Evolutionary conservation across 2,888 invertebrate genomes (phyloP), one percentile per base, ranked within the genome.

Genomic region (Thereva unica): DNA sequence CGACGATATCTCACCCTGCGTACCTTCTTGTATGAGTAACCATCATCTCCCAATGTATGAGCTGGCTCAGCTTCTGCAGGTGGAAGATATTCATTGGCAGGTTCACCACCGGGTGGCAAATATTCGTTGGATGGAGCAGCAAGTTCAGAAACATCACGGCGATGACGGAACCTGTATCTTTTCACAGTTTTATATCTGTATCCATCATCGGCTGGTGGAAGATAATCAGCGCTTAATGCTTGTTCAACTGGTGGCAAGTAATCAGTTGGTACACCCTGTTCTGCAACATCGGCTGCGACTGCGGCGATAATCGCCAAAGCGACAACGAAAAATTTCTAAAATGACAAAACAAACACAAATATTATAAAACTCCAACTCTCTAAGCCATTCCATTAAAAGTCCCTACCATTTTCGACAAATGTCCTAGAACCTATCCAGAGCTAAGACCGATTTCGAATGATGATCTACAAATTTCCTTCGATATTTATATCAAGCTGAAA

Each of bases 111-210:
- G n/a, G 47, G 47, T 8, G 47, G 47, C 47, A 47, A 47, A 12
- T 47, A 47, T 47, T 47, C 47, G 7, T 47, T 6, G n/a, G 47
- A 9, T 47, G 47, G 47, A 12, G 2, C 12, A 40, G 44, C 57
- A 35, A 59, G 59, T 59, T 59, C 59, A 6, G 59, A 59, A 38
- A 59, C 59, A 64, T 64, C 42, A 44, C 64, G 64, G 53, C 64
- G 64, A 37, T 42, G 53, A 42, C 64, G 52, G 34, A 49, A n/a
- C 23, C 50, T 50, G 53, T 53, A 53, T 6, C 53, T 38, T 37
- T 12, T 47, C 10, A 55, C 42, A 9, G 49, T 64, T 23, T 53
- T 53, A 42, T 64, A 64, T 8, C 40, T 23, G 44, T 64, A 64
- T 35, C 64, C 64, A 35, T 64, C 64, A 53, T 53, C 44, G n/a